Evolutionary conservation across 2,888 invertebrate genomes (phyloP), one percentile per base, ranked within the genome.

Genomic region (Eumerus sabulonum): DNA sequence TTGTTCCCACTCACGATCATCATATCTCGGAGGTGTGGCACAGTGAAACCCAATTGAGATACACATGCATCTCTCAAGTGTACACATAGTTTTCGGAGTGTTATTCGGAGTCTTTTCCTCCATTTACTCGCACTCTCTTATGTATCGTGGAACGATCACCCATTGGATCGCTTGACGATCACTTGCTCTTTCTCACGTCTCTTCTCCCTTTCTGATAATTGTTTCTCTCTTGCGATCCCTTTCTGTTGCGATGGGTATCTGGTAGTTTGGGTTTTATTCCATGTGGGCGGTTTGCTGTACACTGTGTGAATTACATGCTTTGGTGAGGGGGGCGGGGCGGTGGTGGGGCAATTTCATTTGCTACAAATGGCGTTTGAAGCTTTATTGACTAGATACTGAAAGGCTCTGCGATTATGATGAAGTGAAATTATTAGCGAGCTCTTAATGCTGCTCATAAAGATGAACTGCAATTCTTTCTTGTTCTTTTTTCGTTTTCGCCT

Each of bases 41-140:
- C 54, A 27, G 12, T 11, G 3, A 40, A 63, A 59, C 63, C 77
- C 77, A 77, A 77, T 77, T 42, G 63, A 63, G 68, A 36, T 47
- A 9, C 57, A 47, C n/a, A n/a, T n/a, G 56, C 57, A 19, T 57
- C 5, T 17, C 16, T 1, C 16, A 45, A n/a, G 7, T n/a, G 54
- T 35, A 19, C 35, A 63, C 19, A 66, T 53, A 35, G 9, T 51
- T 62, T 81, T 81, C 71, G 76, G 81, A 76, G 63, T 71, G 35
- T 72, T 82, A n/a, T 79, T 82, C 82, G 81, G 81, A 82, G 79
- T 82, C 50, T 36, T 42, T 66, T 73, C 56, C 53, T 64, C 12
- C 42, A 50, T 63, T 42, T 64, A 36, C 64, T 36, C 40, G 44
- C 18, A n/a, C 40, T 47, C 35, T 14, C 48, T 36, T 62, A 70